Conservation (phyloP, 2,888 invertebrate species). For the Agriotes lineatus region DNA sequence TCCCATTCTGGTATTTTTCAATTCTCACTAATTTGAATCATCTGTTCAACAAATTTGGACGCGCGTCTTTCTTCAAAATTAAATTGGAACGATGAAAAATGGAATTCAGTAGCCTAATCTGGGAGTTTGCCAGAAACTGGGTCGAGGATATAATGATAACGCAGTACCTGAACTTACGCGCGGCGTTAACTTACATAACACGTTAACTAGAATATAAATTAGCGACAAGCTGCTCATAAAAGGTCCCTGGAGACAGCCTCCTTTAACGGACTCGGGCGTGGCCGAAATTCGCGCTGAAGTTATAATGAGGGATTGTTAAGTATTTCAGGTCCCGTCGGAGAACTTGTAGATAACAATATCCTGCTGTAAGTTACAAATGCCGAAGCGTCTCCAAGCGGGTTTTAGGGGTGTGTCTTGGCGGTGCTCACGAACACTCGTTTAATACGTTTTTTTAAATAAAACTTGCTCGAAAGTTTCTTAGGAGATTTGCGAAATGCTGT, state of each 20-base stretch:
- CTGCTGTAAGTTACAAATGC: not conserved
- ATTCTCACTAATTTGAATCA: too few species aligned
- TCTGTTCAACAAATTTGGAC: too few species aligned
- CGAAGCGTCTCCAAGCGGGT: not conserved
- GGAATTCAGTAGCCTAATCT: too few species aligned
- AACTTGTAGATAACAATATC: constrained; percentile 2
- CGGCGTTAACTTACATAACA: not conserved
- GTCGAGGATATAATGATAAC: too few species aligned
- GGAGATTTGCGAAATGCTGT: not conserved
- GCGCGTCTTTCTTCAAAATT: too few species aligned
- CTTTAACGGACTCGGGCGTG: constrained; percentile 6
- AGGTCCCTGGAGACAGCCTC: constrained; percentile 5
- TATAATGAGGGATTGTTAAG: constrained; percentile 18
- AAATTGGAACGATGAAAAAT: too few species aligned
- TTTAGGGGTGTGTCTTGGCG: not conserved
- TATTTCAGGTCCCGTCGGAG: not conserved
- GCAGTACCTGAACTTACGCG: too few species aligned
- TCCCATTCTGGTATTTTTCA: too few species aligned
- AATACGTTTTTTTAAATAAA: not conserved
- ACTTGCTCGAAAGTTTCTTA: not conserved
- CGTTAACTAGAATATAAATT: constrained; percentile 6
- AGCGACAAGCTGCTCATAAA: constrained; percentile 4
- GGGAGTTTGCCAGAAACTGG: too few species aligned
- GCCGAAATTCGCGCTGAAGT: constrained; percentile 3
- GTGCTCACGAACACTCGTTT: not conserved